These are phyloP conservation scores for Halcyon badia DNA, from an alignment of 2,797 vertebrate genomes.

Conservation along the genomic window DNA sequence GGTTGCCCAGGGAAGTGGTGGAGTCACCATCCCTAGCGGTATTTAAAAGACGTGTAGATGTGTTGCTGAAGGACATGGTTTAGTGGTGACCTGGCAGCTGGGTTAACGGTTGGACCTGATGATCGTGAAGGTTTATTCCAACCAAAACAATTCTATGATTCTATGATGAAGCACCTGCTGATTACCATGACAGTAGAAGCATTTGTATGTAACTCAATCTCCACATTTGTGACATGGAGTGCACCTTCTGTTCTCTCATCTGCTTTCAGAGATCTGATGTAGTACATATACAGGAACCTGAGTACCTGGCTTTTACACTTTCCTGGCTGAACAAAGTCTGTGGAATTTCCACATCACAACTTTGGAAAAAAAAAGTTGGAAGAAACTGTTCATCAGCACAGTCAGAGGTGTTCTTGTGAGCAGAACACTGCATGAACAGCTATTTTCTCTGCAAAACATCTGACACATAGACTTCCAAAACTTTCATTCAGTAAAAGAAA, in stretches of 20 bases:
- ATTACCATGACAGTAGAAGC: background rate
- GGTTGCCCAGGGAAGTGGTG: background rate
- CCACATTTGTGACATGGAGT: background rate
- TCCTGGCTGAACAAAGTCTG: background rate
- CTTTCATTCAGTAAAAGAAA: background rate
- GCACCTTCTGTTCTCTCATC: background rate
- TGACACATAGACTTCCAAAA: background rate
- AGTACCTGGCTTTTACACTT: background rate
- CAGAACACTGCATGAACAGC: background rate
- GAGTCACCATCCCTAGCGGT: background rate
- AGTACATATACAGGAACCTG: background rate
- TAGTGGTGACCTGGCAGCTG: background rate
- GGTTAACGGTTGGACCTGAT: background rate
- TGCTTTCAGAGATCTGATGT: background rate
- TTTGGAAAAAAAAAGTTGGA: background rate
- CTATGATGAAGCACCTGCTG: background rate
- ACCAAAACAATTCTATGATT: background rate
- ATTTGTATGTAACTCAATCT: background rate
- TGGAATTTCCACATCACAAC: background rate
- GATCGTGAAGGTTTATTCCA: background rate
- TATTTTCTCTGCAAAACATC: background rate
- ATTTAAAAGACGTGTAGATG: background rate
- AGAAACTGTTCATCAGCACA: accelerated
- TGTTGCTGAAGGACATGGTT: background rate
- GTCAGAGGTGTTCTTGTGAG: background rate